phyloP scores from a whole-genome alignment of 2,113 vertebrate species.

The Sceloporus tristichus region DNA sequence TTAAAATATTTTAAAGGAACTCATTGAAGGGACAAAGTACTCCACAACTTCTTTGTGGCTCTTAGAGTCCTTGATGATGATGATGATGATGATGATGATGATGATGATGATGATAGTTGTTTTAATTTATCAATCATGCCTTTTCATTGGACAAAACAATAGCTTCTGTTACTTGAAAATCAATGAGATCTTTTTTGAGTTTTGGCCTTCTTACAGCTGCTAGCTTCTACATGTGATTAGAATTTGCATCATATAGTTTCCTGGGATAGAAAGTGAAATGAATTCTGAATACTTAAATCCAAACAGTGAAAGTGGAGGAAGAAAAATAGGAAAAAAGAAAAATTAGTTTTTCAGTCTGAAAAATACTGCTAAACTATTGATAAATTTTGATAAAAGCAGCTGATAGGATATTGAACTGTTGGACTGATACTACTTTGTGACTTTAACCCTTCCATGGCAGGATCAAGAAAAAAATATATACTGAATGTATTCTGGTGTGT shows the following conservation, averaged over 20 bases:
- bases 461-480: too few species aligned
- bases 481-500: too few species aligned
- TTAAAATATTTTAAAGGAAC: constrained; percentile 5
- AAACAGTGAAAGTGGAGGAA: not conserved
- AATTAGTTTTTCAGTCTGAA: not conserved
- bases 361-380: not conserved
- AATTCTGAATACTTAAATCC: not conserved
- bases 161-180: not conserved
- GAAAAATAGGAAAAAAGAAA: too few species aligned
- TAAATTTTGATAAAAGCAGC: not conserved
- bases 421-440: not conserved
- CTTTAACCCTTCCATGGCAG: too few species aligned
- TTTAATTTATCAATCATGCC: not conserved
- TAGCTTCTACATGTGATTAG: not conserved
- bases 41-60: not conserved
- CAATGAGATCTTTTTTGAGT: too few species aligned
- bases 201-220: not conserved
- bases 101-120: not conserved
- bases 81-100: not conserved
- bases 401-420: not conserved
- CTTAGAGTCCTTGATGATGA: too few species aligned
- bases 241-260: not conserved
- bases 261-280: not conserved
- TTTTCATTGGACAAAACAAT: not conserved
- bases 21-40: not conserved